phyloP scores from a whole-genome alignment of 2,797 vertebrate species.

The Euphonia xanthogaster region DNA sequence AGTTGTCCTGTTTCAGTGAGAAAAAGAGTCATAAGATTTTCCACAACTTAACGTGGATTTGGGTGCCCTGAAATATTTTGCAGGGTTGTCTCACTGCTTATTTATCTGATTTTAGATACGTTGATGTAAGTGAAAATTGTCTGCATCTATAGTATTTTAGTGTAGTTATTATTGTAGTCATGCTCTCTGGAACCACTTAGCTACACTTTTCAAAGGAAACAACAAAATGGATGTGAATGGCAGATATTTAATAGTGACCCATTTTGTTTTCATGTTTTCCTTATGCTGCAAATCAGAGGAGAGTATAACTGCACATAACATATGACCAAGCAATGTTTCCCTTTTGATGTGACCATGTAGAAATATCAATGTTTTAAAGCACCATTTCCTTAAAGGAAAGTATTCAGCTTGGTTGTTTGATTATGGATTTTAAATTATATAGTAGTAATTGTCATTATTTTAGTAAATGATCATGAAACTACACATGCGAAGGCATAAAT shows the following conservation, averaged over 20 bases:
- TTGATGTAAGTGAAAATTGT: neutral
- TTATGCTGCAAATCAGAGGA: neutral
- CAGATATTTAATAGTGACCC: neutral
- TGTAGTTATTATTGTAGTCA: neutral
- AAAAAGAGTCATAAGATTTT: neutral
- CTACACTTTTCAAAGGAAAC: neutral
- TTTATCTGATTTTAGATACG: neutral
- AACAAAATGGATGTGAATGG: neutral
- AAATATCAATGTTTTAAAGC: neutral
- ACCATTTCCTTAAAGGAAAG: neutral
- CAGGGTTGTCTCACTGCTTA: neutral
- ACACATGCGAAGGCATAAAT: neutral
- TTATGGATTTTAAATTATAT: neutral
- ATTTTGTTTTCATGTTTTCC: neutral
- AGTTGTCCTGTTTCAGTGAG: neutral
- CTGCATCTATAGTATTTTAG: neutral
- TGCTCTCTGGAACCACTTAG: neutral
- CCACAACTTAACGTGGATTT: neutral
- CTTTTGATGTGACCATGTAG: neutral
- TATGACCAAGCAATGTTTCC: neutral
- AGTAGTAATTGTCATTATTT: neutral
- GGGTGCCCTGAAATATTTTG: neutral
- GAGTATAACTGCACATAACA: neutral
- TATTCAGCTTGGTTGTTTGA: neutral
- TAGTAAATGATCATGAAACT: neutral